Percentiles rank a stretch among this genome's conserved stretches.
These are phyloP conservation scores for Parochlus steinenii DNA, from an alignment of 2,888 invertebrate genomes.

Conservation along the genomic window DNA sequence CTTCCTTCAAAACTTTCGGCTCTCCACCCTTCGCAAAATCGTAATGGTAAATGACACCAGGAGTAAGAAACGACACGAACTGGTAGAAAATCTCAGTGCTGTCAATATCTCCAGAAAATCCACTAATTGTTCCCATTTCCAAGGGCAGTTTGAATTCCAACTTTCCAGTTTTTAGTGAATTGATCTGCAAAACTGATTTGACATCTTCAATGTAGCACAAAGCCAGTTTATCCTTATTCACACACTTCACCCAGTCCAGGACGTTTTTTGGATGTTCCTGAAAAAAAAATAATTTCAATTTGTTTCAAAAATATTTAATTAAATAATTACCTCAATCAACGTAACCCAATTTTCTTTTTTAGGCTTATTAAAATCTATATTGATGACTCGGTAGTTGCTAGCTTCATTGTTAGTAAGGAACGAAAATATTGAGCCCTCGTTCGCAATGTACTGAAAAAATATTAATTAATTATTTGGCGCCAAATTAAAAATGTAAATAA, in stretches of 20 bases:
- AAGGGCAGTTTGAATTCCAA: slow-evolving; percentile 57
- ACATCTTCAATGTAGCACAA: slow-evolving; percentile 86
- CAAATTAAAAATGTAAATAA: slow-evolving; percentile 14
- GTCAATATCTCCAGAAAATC: slow-evolving; percentile 69
- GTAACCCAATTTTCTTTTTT: slow-evolving; percentile 65
- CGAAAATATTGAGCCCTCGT: slow-evolving; percentile 62
- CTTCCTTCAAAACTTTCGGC: slow-evolving; percentile 61
- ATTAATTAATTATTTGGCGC: slow-evolving; percentile 9
- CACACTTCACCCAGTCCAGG: slow-evolving; percentile 74
- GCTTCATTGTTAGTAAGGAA: slow-evolving; percentile 90
- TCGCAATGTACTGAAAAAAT: slow-evolving; percentile 67
- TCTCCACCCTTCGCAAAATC: slow-evolving; percentile 53
- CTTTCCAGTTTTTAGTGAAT: slow-evolving; percentile 54
- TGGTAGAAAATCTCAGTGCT: slow-evolving; percentile 84
- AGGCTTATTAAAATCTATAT: slow-evolving; percentile 60
- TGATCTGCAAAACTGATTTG: slow-evolving; percentile 77
- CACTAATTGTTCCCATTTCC: slow-evolving; percentile 73
- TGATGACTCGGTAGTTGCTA: slow-evolving; percentile 76
- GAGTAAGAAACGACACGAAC: slow-evolving; percentile 86
- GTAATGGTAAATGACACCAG: slow-evolving; percentile 71
- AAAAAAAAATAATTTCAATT: slow-evolving; percentile 10
- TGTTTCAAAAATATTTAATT: not conserved
- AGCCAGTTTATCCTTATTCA: slow-evolving; percentile 70
- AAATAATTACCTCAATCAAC: slow-evolving; percentile 43
- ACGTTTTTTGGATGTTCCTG: slow-evolving; percentile 71